phyloP scores from a whole-genome alignment of 2,888 invertebrate species.

The Drosophila parthenogenetica region DNA sequence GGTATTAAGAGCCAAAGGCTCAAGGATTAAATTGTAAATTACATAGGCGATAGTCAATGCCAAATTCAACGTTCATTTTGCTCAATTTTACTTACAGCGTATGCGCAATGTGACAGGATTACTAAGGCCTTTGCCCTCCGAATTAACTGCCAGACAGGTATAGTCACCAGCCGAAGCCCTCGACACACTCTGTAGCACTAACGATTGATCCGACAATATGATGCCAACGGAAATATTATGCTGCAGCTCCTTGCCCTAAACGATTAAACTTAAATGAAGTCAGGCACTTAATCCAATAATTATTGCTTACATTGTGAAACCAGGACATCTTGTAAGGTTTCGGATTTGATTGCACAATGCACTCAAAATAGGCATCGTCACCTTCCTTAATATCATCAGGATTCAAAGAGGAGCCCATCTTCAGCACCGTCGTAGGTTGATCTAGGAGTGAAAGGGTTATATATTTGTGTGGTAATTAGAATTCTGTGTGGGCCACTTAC shows the following conservation, averaged over 20 bases:
- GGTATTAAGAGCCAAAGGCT: conserved; percentile 75
- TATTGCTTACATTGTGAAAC: conserved; percentile 93
- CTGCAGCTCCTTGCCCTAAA: conserved; percentile 91
- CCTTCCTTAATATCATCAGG: conserved; percentile 95
- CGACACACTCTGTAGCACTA: conserved; percentile 93
- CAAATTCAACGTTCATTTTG: conserved; percentile 52
- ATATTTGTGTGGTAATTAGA: conserved; percentile 53
- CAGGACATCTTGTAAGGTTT: conserved; percentile 93
- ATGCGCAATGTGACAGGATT: conserved; percentile 89
- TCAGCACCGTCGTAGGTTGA: conserved; percentile 91
- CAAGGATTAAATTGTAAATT: conserved; percentile 81
- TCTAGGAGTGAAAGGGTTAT: conserved; percentile 86
- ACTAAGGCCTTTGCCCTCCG: conserved; percentile 92
- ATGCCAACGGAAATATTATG: conserved; percentile 93
- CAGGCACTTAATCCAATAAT: conserved; percentile 25
- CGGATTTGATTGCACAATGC: conserved; percentile 93
- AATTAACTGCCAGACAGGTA: conserved; percentile 93
- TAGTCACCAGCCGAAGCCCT: conserved; percentile 94
- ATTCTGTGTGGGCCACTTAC: conserved; percentile 87
- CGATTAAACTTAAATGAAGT: too few relatives aligned
- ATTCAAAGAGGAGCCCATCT: conserved; percentile 93
- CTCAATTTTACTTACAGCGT: conserved; percentile 88
- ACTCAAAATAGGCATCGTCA: conserved; percentile 95
- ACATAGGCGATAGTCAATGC: conserved; percentile 71
- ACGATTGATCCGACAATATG: conserved; percentile 93